Evolutionary conservation across 2,797 vertebrate genomes (phyloP).

Genomic region (Helarctos malayanus): DNA sequence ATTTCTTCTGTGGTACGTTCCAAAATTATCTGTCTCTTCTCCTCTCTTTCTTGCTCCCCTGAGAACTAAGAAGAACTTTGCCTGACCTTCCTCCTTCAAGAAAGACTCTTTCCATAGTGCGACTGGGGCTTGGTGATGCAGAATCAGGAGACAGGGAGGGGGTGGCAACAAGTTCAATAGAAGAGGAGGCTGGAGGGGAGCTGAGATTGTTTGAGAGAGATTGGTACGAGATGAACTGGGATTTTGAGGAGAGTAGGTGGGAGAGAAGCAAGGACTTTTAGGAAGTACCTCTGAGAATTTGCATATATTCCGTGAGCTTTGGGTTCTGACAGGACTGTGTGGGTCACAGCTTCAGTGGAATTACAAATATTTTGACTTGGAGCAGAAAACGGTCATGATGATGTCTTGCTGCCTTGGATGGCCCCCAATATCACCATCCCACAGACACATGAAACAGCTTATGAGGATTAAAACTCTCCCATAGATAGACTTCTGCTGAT

Average conservation of each 20-base stretch:
- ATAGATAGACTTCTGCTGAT: not conserved
- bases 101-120: not conserved
- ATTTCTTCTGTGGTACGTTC: not conserved
- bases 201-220: not conserved
- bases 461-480: not conserved
- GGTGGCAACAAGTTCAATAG: not conserved
- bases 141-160: not conserved
- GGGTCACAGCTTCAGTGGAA: not conserved
- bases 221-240: not conserved
- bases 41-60: not conserved
- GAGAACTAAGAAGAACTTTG: not conserved
- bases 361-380: not conserved
- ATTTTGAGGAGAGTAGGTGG: not conserved
- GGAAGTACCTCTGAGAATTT: not conserved
- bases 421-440: not conserved
- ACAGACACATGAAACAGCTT: not conserved
- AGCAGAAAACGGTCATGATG: not conserved
- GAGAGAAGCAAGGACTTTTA: not conserved
- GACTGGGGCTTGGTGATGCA: not conserved
- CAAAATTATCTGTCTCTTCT: not conserved
- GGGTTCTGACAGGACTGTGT: fast-evolving
- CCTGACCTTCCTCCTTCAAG: not conserved
- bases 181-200: not conserved
- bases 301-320: not conserved
- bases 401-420: not conserved